Evolutionary conservation across 2,113 vertebrate species (phyloP).

Genomic region (Semnornis frantzii): DNA sequence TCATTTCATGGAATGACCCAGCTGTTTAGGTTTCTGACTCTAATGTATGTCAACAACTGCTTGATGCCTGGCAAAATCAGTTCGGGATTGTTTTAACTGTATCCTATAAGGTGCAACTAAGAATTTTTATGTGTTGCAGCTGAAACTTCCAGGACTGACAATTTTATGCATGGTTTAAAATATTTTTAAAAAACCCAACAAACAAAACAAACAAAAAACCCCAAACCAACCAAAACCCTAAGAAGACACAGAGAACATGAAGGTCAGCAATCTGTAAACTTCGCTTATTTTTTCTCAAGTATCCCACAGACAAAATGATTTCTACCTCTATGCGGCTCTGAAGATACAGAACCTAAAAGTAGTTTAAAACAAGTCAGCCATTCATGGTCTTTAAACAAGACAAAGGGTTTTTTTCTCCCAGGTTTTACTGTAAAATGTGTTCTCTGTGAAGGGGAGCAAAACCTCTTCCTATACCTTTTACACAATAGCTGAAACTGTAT

Average conservation of each 20-base stretch:
- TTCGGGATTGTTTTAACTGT: neutral
- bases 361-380: neutral
- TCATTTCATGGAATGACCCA: neutral
- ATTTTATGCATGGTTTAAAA: neutral
- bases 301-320: neutral
- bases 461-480: neutral
- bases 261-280: neutral
- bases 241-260: neutral
- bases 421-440: neutral
- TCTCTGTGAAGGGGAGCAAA: neutral
- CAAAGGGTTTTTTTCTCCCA: neutral
- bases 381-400: neutral
- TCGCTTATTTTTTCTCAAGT: neutral
- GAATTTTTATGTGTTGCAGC: neutral
- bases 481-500: neutral
- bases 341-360: neutral
- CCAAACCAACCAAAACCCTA: neutral
- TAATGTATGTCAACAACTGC: neutral
- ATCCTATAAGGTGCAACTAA: neutral
- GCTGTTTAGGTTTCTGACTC: neutral
- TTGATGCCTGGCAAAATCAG: neutral
- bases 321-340: neutral
- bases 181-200: neutral
- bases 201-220: too few species aligned
- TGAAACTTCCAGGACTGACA: neutral